Base-by-base conservation (phyloP, 1,140 invertebrate species). In the Anoplolepis gracilipes region DNA sequence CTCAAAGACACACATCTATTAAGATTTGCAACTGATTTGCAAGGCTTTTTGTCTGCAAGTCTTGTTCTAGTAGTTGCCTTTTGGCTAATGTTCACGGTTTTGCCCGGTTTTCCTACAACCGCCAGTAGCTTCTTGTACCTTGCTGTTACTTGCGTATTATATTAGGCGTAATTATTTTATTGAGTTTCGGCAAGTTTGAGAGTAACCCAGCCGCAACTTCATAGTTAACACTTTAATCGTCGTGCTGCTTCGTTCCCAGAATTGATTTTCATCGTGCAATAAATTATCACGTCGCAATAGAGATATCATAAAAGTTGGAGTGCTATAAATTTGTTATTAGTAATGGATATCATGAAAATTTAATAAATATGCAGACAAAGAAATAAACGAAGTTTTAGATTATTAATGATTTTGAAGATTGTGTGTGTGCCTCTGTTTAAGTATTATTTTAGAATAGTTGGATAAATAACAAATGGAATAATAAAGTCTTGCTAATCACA, bases 81-180 rank as follows among this genome's bases (percentile, higher is more conserved):
- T 79, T 33, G 16, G 42, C 46, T 79, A 79, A 79, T 79, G 46
- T 22, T 1, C 10, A 6, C 1, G 46, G 49, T 79, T 79, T 79
- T 79, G 77, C 49, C 1, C 33, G 33, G 10, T 57, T 69, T 64
- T 69, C 46, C 33, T 28, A 16, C 49, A 69, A n/a, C 42, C 39
- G 55, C 46, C 22, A 13, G n/a, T 42, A 36, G 46, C 25, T 79
- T 79, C 77, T 79, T 79, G 22, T 33, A 28, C 22, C 77, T 42
- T 69, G 62, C 16, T 28, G 62, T 79, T 79, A 57, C 30, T 69
- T 55, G 30, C 49, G 77, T 69, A 79, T 79, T 79, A 79, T 69
- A 79, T 79, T 69, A 69, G 22, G 33, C 33, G 64, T 79, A 79
- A 79, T 79, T 79, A 79, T 79, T 79, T 79, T 69, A 79, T 79